Evolutionary conservation across 2,797 vertebrate species (phyloP).

Genomic region (Anguilla marmorata): DNA sequence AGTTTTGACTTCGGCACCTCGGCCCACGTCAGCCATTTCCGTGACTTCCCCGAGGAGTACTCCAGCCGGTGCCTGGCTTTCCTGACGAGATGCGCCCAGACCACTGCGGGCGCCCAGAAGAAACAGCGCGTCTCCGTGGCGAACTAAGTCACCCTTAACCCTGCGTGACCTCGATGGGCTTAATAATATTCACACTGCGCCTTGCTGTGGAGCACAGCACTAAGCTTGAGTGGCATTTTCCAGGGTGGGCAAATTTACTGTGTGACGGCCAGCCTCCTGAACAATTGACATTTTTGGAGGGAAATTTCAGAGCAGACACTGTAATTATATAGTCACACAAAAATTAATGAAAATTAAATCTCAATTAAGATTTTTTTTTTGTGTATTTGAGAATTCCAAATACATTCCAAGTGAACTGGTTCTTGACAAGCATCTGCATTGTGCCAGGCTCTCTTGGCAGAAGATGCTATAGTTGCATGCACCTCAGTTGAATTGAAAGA

Average conservation of each 20-base stretch:
- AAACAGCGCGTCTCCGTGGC: slow-evolving; percentile 52
- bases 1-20: slow-evolving; percentile 84
- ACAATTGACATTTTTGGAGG: neutral
- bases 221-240: neutral
- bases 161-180: neutral
- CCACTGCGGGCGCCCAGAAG: slow-evolving; percentile 39
- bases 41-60: slow-evolving; percentile 82
- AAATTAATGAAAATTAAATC: neutral
- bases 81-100: slow-evolving; percentile 75
- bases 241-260: neutral
- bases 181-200: neutral
- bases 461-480: neutral
- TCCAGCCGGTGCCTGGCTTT: slow-evolving; percentile 76
- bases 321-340: neutral
- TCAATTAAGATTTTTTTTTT: neutral
- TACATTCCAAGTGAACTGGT: neutral
- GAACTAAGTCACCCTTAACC: neutral
- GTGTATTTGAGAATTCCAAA: neutral
- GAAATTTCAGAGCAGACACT: neutral
- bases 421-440: neutral
- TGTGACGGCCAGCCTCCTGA: neutral
- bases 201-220: neutral
- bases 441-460: neutral
- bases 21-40: slow-evolving; percentile 84
- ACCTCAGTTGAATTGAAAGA: neutral